Evolutionary conservation across 2,888 invertebrate genomes (phyloP).

Genomic region (Cynaeus angustus): DNA sequence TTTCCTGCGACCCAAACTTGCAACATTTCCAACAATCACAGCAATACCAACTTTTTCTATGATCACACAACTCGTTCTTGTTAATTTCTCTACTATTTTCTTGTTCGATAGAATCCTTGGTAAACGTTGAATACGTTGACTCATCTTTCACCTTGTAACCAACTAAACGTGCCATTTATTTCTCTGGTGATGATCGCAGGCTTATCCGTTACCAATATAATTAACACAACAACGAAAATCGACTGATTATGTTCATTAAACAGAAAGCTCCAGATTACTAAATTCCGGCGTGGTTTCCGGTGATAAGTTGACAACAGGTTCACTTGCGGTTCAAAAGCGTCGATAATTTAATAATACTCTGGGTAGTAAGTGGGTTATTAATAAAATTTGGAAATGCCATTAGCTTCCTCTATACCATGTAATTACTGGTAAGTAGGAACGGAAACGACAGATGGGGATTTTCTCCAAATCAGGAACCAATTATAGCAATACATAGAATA

Average conservation of each 20-base stretch:
- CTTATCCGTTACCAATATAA: conserved; percentile 18
- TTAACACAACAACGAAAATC: conserved; percentile 31
- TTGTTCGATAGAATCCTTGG: conserved; percentile 29
- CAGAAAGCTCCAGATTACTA: conserved; percentile 35
- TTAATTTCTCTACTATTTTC: conserved; percentile 49
- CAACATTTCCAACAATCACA: conserved; percentile 52
- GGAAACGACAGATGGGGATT: no score
- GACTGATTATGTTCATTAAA: conserved; percentile 37
- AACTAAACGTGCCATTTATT: conserved; percentile 57
- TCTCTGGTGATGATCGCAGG: conserved; percentile 22
- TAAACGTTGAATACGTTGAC: conserved; percentile 57
- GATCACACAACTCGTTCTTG: neutral
- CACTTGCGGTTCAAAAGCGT: conserved; percentile 13
- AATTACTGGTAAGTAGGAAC: neutral
- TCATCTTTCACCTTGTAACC: conserved; percentile 58
- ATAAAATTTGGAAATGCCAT: neutral
- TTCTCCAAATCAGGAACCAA: no score
- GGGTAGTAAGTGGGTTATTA: neutral
- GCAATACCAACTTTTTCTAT: conserved; percentile 37
- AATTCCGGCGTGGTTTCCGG: conserved; percentile 46
- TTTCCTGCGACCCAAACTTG: conserved; percentile 52
- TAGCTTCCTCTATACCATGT: neutral
- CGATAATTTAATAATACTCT: conserved; percentile 6
- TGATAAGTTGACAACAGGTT: conserved; percentile 27
- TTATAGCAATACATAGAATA: no score